Percentiles rank a stretch among this genome's conserved stretches.
These are phyloP conservation scores for Trichogramma evanescens DNA, from an alignment of 2,888 invertebrate species.

Conservation along the genomic window DNA sequence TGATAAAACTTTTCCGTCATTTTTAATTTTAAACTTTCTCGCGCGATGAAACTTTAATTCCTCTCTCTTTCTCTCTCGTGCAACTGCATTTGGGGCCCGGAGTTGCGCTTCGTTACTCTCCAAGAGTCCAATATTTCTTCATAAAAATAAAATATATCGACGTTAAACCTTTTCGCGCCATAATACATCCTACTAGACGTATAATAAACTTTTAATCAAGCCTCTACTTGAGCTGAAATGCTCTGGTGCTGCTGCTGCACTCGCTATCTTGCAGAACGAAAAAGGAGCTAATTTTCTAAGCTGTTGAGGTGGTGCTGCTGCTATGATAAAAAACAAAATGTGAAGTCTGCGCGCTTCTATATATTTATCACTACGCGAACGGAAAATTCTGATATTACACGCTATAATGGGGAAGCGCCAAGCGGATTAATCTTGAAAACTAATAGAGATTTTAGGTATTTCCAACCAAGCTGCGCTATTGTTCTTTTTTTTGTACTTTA, in stretches of 20 bases:
- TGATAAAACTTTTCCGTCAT: too few relatives aligned
- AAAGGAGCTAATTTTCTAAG: constrained; percentile 16
- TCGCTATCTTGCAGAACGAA: not conserved
- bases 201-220: constrained; percentile 20
- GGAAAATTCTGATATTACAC: too few relatives aligned
- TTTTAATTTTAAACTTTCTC: too few relatives aligned
- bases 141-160: too few relatives aligned
- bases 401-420: not conserved
- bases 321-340: not conserved
- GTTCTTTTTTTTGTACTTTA: not conserved
- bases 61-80: too few relatives aligned
- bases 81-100: too few relatives aligned
- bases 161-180: too few relatives aligned
- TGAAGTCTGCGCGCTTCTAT: too few relatives aligned
- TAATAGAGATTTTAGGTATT: constrained; percentile 18
- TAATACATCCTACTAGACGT: not conserved
- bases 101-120: too few relatives aligned
- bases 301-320: not conserved
- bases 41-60: too few relatives aligned
- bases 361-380: too few relatives aligned
- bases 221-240: not conserved
- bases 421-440: constrained; percentile 20
- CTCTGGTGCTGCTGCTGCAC: not conserved
- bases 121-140: too few relatives aligned
- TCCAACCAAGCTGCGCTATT: not conserved